These are phyloP conservation scores for Chaetodon trifascialis DNA, from an alignment of 2,113 vertebrate genomes.

Conservation along the genomic window DNA sequence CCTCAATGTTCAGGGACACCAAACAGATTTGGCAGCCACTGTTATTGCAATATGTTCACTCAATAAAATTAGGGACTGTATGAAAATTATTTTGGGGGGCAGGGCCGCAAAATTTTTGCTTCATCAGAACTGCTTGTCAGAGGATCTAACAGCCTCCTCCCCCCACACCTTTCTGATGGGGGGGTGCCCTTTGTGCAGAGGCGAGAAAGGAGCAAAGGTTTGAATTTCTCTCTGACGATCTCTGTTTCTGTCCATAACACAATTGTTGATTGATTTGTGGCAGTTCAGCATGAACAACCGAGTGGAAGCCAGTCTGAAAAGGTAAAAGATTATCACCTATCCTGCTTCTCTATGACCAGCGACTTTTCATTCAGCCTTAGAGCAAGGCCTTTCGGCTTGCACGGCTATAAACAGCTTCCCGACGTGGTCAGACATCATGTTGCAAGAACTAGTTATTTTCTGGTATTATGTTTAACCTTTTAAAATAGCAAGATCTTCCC, in stretches of 20 bases:
- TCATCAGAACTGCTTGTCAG: neutral
- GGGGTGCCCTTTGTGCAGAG: neutral
- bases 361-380: too few relatives aligned
- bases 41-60: slow-evolving; percentile 25
- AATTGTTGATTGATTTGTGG: neutral
- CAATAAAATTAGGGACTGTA: slow-evolving; percentile 32
- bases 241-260: too few relatives aligned
- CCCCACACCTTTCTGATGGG: too few relatives aligned
- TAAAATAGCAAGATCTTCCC: neutral
- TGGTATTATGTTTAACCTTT: neutral
- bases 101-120: neutral
- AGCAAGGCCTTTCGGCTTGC: neutral
- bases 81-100: neutral
- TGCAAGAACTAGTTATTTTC: neutral
- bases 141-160: too few relatives aligned
- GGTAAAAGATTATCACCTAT: neutral
- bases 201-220: too few relatives aligned
- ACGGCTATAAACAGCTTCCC: neutral
- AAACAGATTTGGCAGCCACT: slow-evolving; percentile 23
- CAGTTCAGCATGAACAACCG: neutral
- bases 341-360: neutral
- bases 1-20: slow-evolving; percentile 10
- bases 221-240: too few relatives aligned
- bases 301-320: neutral
- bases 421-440: too few relatives aligned